A percentile compares a stretch with the other conserved stretches of the same genome.
These are phyloP conservation scores for Zophobas morio DNA, from an alignment of 1,140 invertebrate species.

Conservation along the genomic window DNA sequence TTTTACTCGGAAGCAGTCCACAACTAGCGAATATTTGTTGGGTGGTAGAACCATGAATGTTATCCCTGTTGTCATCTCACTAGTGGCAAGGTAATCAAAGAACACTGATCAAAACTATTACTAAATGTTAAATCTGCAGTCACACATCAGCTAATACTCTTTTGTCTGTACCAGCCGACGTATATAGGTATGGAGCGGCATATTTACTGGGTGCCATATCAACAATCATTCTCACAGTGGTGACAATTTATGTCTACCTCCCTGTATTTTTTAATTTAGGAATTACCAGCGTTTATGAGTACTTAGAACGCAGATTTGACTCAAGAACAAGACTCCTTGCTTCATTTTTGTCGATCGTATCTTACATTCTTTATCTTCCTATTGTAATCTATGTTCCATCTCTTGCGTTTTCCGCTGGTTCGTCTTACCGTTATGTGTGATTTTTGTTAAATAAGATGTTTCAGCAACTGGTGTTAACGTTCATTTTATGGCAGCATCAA, in stretches of 20 bases:
- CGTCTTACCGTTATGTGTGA: background rate
- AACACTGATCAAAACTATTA: background rate
- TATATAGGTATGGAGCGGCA: constrained; percentile 81
- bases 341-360: constrained; percentile 71
- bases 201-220: constrained; percentile 68
- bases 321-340: constrained; percentile 71
- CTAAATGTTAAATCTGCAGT: constrained; percentile 67
- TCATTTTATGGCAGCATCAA: constrained; percentile 75
- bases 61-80: constrained; percentile 73
- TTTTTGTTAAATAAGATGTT: constrained; percentile 4
- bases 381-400: constrained; percentile 76
- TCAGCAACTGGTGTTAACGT: constrained; percentile 79
- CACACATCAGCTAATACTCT: constrained; percentile 85
- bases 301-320: constrained; percentile 70
- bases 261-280: constrained; percentile 82
- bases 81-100: constrained; percentile 69
- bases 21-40: constrained; percentile 74
- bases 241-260: constrained; percentile 66
- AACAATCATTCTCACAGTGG: background rate
- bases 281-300: constrained; percentile 81
- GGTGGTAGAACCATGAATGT: constrained; percentile 74
- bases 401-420: constrained; percentile 72
- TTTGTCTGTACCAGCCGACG: constrained; percentile 83
- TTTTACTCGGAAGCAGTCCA: constrained; percentile 71
- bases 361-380: constrained; percentile 69